Conservation (phyloP, 2,113 vertebrate genomes). For the Macrotis lagotis region DNA sequence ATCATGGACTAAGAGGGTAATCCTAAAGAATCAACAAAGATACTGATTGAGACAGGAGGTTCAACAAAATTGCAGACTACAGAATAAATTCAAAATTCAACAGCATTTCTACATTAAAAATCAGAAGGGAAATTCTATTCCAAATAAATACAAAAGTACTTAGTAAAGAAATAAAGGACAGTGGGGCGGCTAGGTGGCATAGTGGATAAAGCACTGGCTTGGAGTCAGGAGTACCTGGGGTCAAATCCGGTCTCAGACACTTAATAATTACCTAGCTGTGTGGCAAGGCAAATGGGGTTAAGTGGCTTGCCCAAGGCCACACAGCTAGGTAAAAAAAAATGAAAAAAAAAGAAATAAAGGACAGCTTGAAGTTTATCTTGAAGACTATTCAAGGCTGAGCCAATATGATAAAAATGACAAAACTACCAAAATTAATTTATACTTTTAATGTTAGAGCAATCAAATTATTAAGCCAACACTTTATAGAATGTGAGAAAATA, state of each 20-base stretch:
- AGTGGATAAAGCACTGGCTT: no score
- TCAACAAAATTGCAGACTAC: background rate
- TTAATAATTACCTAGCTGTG: no score
- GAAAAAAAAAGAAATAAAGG: no score
- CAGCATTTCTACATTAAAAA: background rate
- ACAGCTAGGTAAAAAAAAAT: no score
- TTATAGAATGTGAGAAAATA: background rate
- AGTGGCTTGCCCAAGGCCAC: no score
- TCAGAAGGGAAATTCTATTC: background rate
- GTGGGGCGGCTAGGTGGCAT: no score
- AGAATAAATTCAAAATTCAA: background rate
- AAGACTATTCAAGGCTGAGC: background rate
- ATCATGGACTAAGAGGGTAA: no score
- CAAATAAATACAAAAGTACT: background rate
- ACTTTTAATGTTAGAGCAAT: background rate
- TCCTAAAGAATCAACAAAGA: background rate
- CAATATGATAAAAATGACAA: background rate
- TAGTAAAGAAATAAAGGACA: no score
- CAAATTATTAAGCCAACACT: background rate
- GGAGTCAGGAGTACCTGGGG: no score
- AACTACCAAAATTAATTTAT: background rate
- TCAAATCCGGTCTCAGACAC: no score
- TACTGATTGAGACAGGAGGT: background rate
- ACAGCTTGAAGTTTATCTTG: background rate
- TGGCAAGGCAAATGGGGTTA: no score